Conservation (phyloP, 1,140 invertebrate genomes). For the Saccostrea echinata region DNA sequence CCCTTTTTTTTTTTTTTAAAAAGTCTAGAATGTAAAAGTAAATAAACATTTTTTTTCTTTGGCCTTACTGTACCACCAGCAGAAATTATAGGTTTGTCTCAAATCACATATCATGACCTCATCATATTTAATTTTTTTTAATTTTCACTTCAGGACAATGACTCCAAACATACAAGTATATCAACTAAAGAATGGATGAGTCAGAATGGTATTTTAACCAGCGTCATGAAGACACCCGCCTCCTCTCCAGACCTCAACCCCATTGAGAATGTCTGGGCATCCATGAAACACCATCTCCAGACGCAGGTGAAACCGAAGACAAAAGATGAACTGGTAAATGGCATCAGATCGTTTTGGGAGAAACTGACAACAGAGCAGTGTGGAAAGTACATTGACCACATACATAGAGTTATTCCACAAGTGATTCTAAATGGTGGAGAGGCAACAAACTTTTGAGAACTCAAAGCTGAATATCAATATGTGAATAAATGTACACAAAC, state of each 20-base stretch:
- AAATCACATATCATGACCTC: not conserved
- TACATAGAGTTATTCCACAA: not conserved
- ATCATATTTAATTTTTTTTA: not conserved
- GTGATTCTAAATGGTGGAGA: not conserved
- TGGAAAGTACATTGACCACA: not conserved
- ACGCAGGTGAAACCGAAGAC: constrained; percentile 11
- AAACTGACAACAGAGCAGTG: not conserved
- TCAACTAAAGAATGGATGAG: not conserved
- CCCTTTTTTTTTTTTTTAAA: too few species aligned
- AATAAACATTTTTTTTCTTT: too few species aligned
- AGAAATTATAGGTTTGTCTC: too few species aligned
- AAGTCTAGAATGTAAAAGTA: too few species aligned
- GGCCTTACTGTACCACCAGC: too few species aligned
- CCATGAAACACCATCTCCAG: constrained; percentile 4
- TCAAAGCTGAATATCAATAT: too few species aligned
- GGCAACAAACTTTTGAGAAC: not conserved
- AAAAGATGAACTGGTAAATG: constrained; percentile 36
- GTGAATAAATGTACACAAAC: too few species aligned
- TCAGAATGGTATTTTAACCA: not conserved
- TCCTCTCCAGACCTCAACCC: constrained; percentile 53
- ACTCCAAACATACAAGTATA: constrained; percentile 28
- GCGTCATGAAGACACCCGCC: not conserved
- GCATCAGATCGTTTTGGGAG: constrained; percentile 36
- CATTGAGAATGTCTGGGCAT: constrained; percentile 20
- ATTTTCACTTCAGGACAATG: constrained; percentile 31